Conservation (phyloP, 2,797 vertebrate genomes). For the Microctenopoma lineatum region DNA sequence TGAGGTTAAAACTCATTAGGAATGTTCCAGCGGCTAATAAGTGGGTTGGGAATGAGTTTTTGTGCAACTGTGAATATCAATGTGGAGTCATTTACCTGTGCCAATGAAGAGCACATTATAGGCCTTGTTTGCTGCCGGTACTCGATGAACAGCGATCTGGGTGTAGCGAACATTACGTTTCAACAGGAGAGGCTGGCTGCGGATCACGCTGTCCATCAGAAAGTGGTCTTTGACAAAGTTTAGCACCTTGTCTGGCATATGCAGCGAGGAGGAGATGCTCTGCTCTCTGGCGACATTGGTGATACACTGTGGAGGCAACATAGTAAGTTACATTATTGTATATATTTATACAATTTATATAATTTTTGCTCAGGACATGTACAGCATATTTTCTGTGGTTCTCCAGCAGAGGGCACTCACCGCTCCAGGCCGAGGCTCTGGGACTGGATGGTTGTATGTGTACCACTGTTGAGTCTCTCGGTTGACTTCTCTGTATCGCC, state of each 20-base stretch:
- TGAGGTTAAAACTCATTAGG: constrained; percentile 4
- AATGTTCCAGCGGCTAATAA: background rate
- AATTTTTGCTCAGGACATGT: background rate
- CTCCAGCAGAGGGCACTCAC: constrained; percentile 81
- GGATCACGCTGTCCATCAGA: constrained; percentile 92
- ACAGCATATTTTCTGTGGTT: constrained; percentile 8
- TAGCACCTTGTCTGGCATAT: constrained; percentile 95
- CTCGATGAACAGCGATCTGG: constrained; percentile 88
- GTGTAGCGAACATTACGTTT: constrained; percentile 90
- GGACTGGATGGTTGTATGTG: constrained; percentile 89
- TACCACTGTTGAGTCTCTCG: constrained; percentile 97
- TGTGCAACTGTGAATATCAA: background rate
- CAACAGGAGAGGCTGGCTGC: constrained; percentile 89
- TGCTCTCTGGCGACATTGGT: constrained; percentile 86
- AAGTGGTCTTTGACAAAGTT: constrained; percentile 99
- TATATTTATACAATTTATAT: background rate
- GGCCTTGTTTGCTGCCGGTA: constrained; percentile 71
- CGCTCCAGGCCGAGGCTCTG: constrained; percentile 91
- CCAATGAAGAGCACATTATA: constrained; percentile 94
- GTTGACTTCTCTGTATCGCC: constrained; percentile 95
- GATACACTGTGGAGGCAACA: constrained; percentile 87
- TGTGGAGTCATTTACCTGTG: constrained; percentile 82
- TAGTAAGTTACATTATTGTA: background rate
- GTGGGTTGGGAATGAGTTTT: background rate
- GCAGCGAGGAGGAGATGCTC: constrained; percentile 90